Base-by-base conservation (phyloP, 2,113 vertebrate species). In the Promerops cafer region DNA sequence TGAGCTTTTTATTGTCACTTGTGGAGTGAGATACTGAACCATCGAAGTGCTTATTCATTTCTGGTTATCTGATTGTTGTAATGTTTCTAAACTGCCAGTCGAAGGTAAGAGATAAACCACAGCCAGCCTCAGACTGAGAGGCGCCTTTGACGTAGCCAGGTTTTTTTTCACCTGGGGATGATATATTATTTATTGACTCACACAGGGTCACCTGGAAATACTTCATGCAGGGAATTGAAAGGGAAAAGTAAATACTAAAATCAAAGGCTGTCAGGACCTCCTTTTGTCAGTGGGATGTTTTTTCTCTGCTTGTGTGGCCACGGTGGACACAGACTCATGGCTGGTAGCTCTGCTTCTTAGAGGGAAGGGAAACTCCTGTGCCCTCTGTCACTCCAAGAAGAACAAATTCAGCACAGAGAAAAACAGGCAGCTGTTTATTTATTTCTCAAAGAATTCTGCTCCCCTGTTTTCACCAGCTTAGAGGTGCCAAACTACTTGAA, bases 1-100 rank as follows among this genome's bases (percentile, higher is more conserved):
- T 88, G 97, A 97, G 97, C 47, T 94, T 98, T 98, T 98, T 98
- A 98, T 98, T 97, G 95, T 95, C 89, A 94, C 89, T 87, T 82
- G 90, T 69, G 64, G 96, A 65, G 94, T 89, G 94, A 97, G 97
- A 97, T 97, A 97, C 87, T 70, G 94, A 97, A 75, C 65, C 71
- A 90, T 92, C 31, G 3, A n/a, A 64, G 91, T 53, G 96, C 96
- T 98, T 96, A 97, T 96, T 98, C 97, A 97, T 95, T 96, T 87
- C 95, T 95, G 93, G 96, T 98, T 98, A 98, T 98, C 98, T 98
- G 97, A 66, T 86, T 94, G 95, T 87, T 72, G 42, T 93, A 97
- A 97, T 97, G 94, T 96, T 97, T 97, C 97, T 77, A 95, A 98
- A 97, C 97, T 92, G 97, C 95, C 97, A 91, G 97, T 83, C 96